Percentiles rank a stretch among this genome's conserved stretches.
Conservation (phyloP, 2,113 vertebrate genomes). For the Trichomycterus rosablanca region DNA sequence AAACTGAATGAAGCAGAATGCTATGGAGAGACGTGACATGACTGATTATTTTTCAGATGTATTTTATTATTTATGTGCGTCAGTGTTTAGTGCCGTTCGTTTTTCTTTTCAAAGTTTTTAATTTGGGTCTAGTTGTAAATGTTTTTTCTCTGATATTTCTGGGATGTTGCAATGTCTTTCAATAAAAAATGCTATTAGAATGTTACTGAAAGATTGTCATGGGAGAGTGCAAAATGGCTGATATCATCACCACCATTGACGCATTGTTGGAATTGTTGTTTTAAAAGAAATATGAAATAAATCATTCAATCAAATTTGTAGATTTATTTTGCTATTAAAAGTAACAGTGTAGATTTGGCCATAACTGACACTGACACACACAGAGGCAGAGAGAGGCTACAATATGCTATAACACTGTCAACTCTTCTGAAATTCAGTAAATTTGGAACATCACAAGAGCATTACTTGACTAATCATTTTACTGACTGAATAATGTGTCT, state of each 20-base stretch:
- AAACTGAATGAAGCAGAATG: constrained; percentile 19
- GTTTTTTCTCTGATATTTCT: constrained; percentile 39
- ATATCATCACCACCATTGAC: constrained; percentile 43
- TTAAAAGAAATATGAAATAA: constrained; percentile 42
- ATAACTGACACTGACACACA: no score
- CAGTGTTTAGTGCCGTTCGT: constrained; percentile 36
- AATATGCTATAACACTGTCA: no score
- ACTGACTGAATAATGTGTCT: no score
- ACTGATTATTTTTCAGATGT: constrained; percentile 19
- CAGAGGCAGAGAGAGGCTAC: no score
- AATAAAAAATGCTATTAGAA: constrained; percentile 40
- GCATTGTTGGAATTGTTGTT: constrained; percentile 51
- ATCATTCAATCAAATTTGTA: constrained; percentile 45
- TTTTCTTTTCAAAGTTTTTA: constrained; percentile 21
- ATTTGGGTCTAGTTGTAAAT: constrained; percentile 36
- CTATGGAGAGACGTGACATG: constrained; percentile 20
- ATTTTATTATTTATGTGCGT: constrained; percentile 32
- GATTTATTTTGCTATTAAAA: constrained; percentile 1
- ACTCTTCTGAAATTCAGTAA: no score
- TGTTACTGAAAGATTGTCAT: constrained; percentile 44
- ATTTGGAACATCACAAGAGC: no score
- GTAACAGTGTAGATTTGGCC: no score
- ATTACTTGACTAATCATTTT: no score
- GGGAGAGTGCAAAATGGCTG: constrained; percentile 40
- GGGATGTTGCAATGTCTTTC: constrained; percentile 44